Evolutionary conservation across 2,113 vertebrate species (phyloP), one percentile per base, ranked within the genome.

Genomic region (Ammodramus savannarum): DNA sequence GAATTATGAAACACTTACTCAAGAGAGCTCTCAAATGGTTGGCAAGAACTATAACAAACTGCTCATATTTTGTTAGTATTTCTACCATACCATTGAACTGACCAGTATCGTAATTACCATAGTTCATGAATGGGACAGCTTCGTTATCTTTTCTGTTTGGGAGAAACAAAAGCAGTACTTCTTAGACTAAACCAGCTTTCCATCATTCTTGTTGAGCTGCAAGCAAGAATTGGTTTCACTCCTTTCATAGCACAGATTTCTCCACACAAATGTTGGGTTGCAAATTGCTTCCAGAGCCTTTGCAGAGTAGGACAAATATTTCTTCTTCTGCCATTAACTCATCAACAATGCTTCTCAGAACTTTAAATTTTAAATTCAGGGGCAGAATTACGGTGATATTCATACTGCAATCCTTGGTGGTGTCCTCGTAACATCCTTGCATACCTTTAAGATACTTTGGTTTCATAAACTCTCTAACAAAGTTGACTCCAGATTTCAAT

Each of bases 321-420:
- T 96, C 78, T 61, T 97, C 79, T 93, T 97, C 67, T 96, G 57
- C 41, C 61, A 92, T 68, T 75, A 97, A 96, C 84, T 96, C 72
- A 95, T 86, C 79, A 96, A 32, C 20, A 93, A 38, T 68, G 62
- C 88, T 96, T 93, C 77, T 92, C 84, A 95, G 89, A 96, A 96
- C 16, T 89, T 95, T 84, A 94, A 95, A 90, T 77, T 65, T 81
- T 62, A 84, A 96, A 84, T 95, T 89, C 63, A 92, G 86, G 63
- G 68, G 75, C 39, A 93, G 68, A 96, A 95, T 96, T 96, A 77
- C 84, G 85, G 58, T n/a, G 27, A 93, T 27, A 61, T 85, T 94
- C 26, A 65, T 76, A 71, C 51, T 87, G 55, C 61, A 69, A 63
- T 90, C 51, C 74, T 87, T 90, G 72, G 87, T 83, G 22, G 72